Evolutionary conservation across 2,113 vertebrate genomes (phyloP).

Genomic region (Pangasianodon gigas): DNA sequence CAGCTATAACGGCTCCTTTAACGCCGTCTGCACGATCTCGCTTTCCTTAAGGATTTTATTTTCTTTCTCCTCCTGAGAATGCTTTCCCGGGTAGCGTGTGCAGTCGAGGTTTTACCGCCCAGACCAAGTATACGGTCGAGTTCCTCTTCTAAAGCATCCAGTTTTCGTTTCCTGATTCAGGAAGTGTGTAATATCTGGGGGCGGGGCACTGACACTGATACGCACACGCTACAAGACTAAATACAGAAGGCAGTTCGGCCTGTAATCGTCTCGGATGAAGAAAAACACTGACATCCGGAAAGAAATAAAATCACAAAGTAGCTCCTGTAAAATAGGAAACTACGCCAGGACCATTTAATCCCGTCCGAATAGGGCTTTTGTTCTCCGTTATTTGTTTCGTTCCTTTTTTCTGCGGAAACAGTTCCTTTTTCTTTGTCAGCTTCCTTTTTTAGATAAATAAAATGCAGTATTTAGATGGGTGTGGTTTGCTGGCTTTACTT

Average conservation of each 20-base stretch:
- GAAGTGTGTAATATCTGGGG: neutral
- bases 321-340: neutral
- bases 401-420: neutral
- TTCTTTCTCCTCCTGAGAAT: neutral
- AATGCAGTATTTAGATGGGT: neutral
- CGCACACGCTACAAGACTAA: neutral
- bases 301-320: neutral
- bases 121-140: neutral
- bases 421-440: neutral
- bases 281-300: neutral
- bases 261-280: neutral
- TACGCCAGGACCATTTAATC: neutral
- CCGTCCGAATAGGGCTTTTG: neutral
- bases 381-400: neutral
- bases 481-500: neutral
- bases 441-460: slow-evolving; percentile 1
- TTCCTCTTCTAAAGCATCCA: neutral
- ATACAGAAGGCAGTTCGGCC: neutral
- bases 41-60: no score
- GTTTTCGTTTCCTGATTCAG: neutral
- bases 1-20: neutral
- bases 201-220: neutral
- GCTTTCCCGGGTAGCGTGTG: neutral
- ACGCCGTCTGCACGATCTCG: no score
- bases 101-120: neutral